phyloP scores from a whole-genome alignment of 53 echinoderm and acorn worm genomes.

The Mesocentrotus franciscanus region DNA sequence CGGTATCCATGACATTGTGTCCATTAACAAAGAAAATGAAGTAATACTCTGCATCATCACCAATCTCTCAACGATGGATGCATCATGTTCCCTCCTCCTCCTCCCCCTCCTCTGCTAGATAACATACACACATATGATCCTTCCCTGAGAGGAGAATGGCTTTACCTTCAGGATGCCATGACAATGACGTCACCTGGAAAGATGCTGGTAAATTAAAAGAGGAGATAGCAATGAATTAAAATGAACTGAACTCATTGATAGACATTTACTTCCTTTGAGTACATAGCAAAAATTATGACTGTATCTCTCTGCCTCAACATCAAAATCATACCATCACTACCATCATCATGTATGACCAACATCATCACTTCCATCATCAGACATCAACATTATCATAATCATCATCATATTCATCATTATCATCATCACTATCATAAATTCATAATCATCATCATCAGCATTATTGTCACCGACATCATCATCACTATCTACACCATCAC shows the following conservation, averaged over 20 bases:
- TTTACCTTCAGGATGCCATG: constrained; percentile 90
- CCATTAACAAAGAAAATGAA: no score
- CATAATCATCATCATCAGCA: no score
- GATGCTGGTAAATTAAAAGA: constrained; percentile 68
- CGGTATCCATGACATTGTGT: no score
- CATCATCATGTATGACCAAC: not conserved
- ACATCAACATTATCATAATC: not conserved
- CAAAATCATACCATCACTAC: not conserved
- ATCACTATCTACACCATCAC: not conserved
- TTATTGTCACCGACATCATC: not conserved
- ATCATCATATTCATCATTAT: not conserved
- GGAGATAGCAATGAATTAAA: not conserved
- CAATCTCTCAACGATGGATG: not conserved
- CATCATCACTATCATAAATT: not conserved
- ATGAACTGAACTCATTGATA: not conserved
- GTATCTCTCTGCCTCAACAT: not conserved
- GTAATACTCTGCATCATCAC: not conserved
- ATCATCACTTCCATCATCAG: not conserved
- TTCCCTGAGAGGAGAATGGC: constrained; percentile 89
- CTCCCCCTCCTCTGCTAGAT: constrained; percentile 77
- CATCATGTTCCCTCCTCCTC: constrained; percentile 34
- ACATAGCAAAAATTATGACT: no score
- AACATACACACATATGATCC: constrained; percentile 97
- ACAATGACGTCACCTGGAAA: constrained; percentile 90
- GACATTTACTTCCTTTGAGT: no score